Percentiles rank a stretch among this genome's conserved stretches.
Evolutionary conservation across 35 echinoderm and acorn worm species (phyloP).

Genomic region (Apostichopus parvimensis): DNA sequence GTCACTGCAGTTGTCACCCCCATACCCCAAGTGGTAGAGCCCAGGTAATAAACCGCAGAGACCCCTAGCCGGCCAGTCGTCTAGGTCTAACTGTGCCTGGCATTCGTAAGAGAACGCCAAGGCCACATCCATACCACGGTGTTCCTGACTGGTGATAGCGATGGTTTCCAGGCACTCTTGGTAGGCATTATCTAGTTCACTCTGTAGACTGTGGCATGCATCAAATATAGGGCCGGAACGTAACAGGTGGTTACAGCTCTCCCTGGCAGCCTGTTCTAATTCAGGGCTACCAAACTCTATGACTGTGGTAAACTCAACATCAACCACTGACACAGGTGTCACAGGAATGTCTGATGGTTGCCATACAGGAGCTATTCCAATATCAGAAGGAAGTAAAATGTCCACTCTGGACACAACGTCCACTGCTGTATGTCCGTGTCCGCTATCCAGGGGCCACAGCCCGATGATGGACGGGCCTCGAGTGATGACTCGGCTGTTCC

Average conservation of each 20-base stretch:
- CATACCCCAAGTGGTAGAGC: constrained; percentile 48
- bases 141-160: constrained; percentile 38
- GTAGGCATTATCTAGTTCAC: constrained; percentile 63
- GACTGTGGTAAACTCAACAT: constrained; percentile 32
- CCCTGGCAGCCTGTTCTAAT: constrained; percentile 38
- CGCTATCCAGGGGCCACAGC: constrained; percentile 67
- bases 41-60: constrained; percentile 77
- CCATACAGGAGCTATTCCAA: constrained; percentile 59
- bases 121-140: constrained; percentile 52
- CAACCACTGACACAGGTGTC: not conserved
- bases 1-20: constrained; percentile 58
- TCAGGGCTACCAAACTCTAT: constrained; percentile 46
- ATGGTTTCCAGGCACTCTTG: constrained; percentile 64
- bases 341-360: constrained; percentile 50
- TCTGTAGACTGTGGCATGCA: constrained; percentile 46
- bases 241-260: constrained; percentile 50
- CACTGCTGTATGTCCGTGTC: constrained; percentile 37
- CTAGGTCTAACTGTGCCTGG: constrained; percentile 57
- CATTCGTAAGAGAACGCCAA: constrained; percentile 73
- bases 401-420: constrained; percentile 55
- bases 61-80: constrained; percentile 48
- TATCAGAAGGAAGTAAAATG: constrained; percentile 58
- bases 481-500: constrained; percentile 26
- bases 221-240: constrained; percentile 58
- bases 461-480: constrained; percentile 47